Conservation (phyloP, 2,797 vertebrate genomes). For the Pogonophryne albipinna region DNA sequence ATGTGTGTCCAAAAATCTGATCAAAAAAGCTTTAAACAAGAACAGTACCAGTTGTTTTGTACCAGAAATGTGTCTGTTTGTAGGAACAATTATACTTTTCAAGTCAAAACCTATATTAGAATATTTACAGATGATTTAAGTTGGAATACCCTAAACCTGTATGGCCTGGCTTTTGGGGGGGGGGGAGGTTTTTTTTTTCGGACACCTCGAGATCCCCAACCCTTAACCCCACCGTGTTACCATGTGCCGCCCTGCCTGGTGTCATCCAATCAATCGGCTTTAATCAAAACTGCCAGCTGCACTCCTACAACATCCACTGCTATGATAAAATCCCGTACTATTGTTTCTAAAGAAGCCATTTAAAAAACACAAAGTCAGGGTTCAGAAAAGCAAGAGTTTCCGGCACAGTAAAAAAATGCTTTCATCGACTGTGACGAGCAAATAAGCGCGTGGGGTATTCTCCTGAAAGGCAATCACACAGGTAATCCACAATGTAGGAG, state of each 20-base stretch:
- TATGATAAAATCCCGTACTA: not conserved
- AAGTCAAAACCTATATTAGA: not conserved
- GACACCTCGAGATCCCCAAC: conserved; percentile 27
- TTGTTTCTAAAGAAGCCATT: conserved; percentile 17
- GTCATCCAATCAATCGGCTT: conserved; percentile 64
- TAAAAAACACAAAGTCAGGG: conserved; percentile 68
- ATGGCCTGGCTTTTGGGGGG: no score
- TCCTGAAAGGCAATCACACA: conserved; percentile 68
- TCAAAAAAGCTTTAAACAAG: not conserved
- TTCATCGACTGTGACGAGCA: conserved; percentile 55
- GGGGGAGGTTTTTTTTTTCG: conserved; percentile 7
- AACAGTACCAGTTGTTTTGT: not conserved
- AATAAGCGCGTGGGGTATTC: conserved; percentile 64
- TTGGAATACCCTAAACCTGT: not conserved
- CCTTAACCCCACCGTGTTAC: conserved; percentile 51
- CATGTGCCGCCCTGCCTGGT: conserved; percentile 39
- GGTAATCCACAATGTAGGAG: conserved; percentile 60
- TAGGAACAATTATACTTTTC: not conserved
- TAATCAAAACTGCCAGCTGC: conserved; percentile 71
- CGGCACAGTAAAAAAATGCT: conserved; percentile 59
- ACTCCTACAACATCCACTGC: conserved; percentile 11
- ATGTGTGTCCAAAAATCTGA: not conserved
- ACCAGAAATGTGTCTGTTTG: not conserved
- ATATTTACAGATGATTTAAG: not conserved
- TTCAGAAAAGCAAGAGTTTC: conserved; percentile 69